Evolutionary conservation across 2,113 vertebrate species (phyloP).

Genomic region (Pitta sordida): DNA sequence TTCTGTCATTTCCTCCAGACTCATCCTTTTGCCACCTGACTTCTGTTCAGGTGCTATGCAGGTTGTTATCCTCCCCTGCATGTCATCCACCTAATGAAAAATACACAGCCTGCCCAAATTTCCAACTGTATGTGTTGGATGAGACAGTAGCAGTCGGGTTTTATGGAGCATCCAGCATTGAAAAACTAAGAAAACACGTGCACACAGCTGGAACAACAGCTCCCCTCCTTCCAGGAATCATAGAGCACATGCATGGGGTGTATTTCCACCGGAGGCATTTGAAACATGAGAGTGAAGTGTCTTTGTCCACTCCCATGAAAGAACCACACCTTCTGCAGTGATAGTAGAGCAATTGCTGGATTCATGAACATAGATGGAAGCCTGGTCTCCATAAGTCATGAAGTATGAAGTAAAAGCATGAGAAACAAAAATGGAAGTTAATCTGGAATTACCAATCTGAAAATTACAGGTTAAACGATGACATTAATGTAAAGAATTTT

Average conservation of each 20-base stretch:
- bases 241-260: not conserved
- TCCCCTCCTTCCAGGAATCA: not conserved
- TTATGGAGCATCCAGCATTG: not conserved
- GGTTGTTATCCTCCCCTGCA: not conserved
- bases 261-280: not conserved
- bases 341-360: not conserved
- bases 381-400: not conserved
- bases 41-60: not conserved
- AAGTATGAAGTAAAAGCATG: not conserved
- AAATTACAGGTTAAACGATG: not conserved
- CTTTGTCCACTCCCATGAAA: not conserved
- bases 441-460: not conserved
- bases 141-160: not conserved
- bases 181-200: not conserved
- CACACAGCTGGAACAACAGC: too few relatives aligned
- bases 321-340: not conserved
- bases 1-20: not conserved
- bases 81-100: not conserved
- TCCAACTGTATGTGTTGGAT: fast-evolving
- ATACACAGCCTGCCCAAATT: not conserved
- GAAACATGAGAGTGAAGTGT: not conserved
- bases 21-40: not conserved
- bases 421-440: not conserved
- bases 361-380: not conserved
- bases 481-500: not conserved